Percentiles rank a stretch among this genome's conserved stretches.
phyloP scores from a whole-genome alignment of 2,797 vertebrate species.

The Danio kyathit region DNA sequence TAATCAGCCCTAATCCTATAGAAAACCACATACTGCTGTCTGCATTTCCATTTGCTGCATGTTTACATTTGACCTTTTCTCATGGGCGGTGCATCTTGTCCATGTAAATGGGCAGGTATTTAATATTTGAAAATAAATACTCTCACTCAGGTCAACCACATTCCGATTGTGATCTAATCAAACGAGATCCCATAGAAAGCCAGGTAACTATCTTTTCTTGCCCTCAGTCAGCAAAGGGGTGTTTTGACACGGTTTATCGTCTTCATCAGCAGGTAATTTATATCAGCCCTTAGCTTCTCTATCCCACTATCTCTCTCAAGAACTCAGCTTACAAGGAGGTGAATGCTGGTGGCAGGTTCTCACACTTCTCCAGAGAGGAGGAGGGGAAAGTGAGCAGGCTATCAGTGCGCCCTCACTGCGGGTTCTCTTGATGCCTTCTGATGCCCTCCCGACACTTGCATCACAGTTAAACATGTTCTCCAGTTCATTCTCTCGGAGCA shows the following conservation, averaged over 20 bases:
- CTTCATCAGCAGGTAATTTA: conserved; percentile 84
- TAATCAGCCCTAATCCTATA: too few species aligned
- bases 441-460: conserved; percentile 59
- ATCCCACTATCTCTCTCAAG: conserved; percentile 78
- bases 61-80: background rate
- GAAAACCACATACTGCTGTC: too few species aligned
- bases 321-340: conserved; percentile 79
- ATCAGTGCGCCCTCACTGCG: conserved; percentile 79
- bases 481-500: background rate
- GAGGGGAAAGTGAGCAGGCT: conserved; percentile 74
- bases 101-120: conserved; percentile 58
- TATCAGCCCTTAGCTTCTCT: conserved; percentile 80
- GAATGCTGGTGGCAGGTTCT: conserved; percentile 84
- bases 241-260: conserved; percentile 87
- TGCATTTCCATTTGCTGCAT: background rate
- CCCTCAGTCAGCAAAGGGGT: conserved; percentile 74
- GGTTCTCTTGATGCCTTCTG: conserved; percentile 73
- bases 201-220: conserved; percentile 73
- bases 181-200: conserved; percentile 78
- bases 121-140: conserved; percentile 67
- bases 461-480: conserved; percentile 22
- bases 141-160: conserved; percentile 79
- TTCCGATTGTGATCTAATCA: conserved; percentile 81
- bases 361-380: conserved; percentile 79
- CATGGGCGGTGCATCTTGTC: conserved; percentile 27